Percentiles rank a stretch among this genome's conserved stretches.
Conservation (phyloP, 2,888 invertebrate genomes). For the Trachelus iudaicus region DNA sequence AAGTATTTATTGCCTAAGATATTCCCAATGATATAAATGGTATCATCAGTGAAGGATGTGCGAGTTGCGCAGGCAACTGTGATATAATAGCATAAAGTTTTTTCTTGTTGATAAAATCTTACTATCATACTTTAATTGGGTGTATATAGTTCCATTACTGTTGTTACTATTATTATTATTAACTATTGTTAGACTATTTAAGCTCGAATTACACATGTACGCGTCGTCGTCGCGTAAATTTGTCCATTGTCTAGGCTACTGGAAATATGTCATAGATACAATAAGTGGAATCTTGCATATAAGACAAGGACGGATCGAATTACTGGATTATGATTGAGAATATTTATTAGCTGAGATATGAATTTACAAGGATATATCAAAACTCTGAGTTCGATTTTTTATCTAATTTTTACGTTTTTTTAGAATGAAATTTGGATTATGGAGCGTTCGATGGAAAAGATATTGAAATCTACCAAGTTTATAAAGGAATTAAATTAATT, state of each 20-base stretch:
- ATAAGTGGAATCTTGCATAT: not conserved
- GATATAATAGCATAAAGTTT: conserved; percentile 55
- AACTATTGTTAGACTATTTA: not conserved
- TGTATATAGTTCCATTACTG: conserved; percentile 28
- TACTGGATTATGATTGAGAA: not conserved
- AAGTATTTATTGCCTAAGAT: conserved; percentile 34
- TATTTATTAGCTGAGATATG: not conserved
- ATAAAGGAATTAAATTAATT: conserved; percentile 2
- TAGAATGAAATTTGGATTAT: not conserved
- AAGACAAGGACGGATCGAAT: not conserved
- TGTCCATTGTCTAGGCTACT: not conserved
- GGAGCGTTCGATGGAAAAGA: not conserved
- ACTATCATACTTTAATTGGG: conserved; percentile 28
- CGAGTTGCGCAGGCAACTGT: conserved; percentile 53
- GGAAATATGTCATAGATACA: not conserved
- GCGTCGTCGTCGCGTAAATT: not conserved
- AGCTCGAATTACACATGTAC: not conserved
- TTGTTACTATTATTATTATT: conserved; percentile 12
- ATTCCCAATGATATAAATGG: conserved; percentile 24
- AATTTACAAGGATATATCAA: not conserved
- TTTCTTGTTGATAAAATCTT: conserved; percentile 25
- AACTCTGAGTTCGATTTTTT: not conserved
- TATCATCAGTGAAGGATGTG: conserved; percentile 17
- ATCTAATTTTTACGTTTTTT: not conserved
- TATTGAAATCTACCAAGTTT: not conserved